Conservation (phyloP, 64 coral and sea anemone species). For the Montipora sp. region DNA sequence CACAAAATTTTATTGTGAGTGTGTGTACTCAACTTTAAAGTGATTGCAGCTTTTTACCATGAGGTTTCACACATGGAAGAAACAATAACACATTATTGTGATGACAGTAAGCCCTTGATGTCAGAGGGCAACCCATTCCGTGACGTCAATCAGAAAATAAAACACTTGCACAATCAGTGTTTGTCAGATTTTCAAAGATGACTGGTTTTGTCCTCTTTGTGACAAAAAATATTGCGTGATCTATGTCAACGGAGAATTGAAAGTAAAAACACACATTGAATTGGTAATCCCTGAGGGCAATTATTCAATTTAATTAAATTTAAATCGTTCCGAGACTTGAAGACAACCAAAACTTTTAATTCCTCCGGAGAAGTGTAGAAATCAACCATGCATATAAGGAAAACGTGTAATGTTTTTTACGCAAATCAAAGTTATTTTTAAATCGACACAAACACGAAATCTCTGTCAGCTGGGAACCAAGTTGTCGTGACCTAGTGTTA, state of each 20-base stretch:
- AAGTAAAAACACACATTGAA: neutral
- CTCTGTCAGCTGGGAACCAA: neutral
- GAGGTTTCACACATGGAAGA: neutral
- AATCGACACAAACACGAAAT: neutral
- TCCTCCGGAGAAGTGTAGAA: neutral
- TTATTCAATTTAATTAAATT: neutral
- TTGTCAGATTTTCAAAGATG: neutral
- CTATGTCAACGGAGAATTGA: neutral
- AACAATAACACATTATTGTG: no score
- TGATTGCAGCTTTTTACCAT: neutral
- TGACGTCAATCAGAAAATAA: neutral
- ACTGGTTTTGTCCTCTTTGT: neutral
- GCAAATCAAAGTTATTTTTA: neutral
- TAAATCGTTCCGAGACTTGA: neutral
- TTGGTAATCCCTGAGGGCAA: neutral
- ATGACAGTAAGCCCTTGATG: no score
- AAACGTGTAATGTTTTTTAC: neutral
- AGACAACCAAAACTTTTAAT: neutral
- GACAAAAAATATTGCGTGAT: neutral
- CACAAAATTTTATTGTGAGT: neutral
- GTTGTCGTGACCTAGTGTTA: neutral
- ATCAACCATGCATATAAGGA: neutral
- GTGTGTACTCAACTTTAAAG: neutral
- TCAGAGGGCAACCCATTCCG: neutral
- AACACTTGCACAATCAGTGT: neutral